These are phyloP conservation scores for Blastobasis lacticolella DNA, from an alignment of 2,888 invertebrate genomes.

Conservation along the genomic window DNA sequence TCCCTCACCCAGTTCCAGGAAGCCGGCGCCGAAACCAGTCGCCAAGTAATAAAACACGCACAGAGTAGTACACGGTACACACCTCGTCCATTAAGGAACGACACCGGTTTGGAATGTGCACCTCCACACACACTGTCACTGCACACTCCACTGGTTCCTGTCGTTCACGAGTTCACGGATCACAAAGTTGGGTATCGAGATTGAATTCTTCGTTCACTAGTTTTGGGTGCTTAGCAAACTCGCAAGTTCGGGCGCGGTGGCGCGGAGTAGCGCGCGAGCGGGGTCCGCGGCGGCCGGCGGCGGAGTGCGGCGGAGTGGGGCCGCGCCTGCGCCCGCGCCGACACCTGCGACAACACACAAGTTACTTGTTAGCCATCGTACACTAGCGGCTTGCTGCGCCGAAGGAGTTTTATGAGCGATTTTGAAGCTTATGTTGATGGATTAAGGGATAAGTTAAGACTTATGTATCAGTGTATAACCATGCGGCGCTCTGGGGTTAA, in stretches of 20 bases:
- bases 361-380: background rate
- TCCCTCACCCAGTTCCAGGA: constrained; percentile 7
- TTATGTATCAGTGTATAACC: too few relatives aligned
- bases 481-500: too few relatives aligned
- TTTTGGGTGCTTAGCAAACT: constrained; percentile 23
- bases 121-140: constrained; percentile 52
- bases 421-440: too few relatives aligned
- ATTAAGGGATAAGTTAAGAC: too few relatives aligned
- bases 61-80: constrained; percentile 64
- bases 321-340: constrained; percentile 12
- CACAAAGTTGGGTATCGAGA: constrained; percentile 1
- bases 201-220: constrained; percentile 29
- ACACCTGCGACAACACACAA: background rate
- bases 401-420: too few relatives aligned
- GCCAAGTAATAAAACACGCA: constrained; percentile 54
- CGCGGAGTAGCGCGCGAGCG: constrained; percentile 30
- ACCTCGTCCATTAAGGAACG: constrained; percentile 67
- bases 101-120: constrained; percentile 71
- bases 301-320: constrained; percentile 39
- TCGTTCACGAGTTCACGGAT: constrained; percentile 24
- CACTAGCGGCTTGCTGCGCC: background rate
- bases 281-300: constrained; percentile 34
- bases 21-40: constrained; percentile 35
- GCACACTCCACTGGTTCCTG: constrained; percentile 49
- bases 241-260: background rate